Conservation (phyloP, 2,888 invertebrate species). For the Caenorhabditis sp. region DNA sequence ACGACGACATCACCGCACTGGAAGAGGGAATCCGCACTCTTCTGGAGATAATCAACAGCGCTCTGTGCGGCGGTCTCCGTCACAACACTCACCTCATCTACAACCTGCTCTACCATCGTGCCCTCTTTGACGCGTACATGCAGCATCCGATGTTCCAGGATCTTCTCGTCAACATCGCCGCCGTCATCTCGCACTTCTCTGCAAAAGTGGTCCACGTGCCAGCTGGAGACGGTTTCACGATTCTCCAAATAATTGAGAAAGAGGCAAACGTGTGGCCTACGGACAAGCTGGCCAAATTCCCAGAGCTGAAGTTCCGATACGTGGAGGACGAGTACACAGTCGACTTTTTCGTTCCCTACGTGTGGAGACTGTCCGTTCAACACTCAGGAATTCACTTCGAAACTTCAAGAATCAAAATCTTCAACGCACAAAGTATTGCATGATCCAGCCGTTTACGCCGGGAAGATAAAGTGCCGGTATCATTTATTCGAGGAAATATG, state of each 20-base stretch:
- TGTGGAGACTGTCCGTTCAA: slow-evolving; percentile 86
- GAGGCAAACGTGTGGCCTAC: slow-evolving; percentile 94
- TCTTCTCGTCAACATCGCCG: slow-evolving; percentile 64
- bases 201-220: slow-evolving; percentile 62
- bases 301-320: slow-evolving; percentile 95
- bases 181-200: slow-evolving; percentile 68
- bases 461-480: slow-evolving; percentile 31
- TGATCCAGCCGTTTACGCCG: slow-evolving; percentile 13
- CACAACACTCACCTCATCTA: slow-evolving; percentile 94
- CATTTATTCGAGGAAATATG: slow-evolving; percentile 34
- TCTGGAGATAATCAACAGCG: slow-evolving; percentile 96
- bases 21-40: slow-evolving; percentile 97
- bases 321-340: slow-evolving; percentile 99
- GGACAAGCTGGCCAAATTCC: slow-evolving; percentile 96
- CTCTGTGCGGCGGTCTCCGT: slow-evolving; percentile 82
- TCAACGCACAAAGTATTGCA: slow-evolving; percentile 59
- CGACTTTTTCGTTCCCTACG: slow-evolving; percentile 99
- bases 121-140: slow-evolving; percentile 90
- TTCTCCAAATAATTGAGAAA: slow-evolving; percentile 86
- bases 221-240: slow-evolving; percentile 65
- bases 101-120: slow-evolving; percentile 92
- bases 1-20: slow-evolving; percentile 91
- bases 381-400: slow-evolving; percentile 82
- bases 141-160: slow-evolving; percentile 89
- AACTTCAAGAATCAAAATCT: slow-evolving; percentile 79